Evolutionary conservation across 2,797 vertebrate genomes (phyloP), one percentile per base, ranked within the genome.

Genomic region (Cephalopachus bancanus): DNA sequence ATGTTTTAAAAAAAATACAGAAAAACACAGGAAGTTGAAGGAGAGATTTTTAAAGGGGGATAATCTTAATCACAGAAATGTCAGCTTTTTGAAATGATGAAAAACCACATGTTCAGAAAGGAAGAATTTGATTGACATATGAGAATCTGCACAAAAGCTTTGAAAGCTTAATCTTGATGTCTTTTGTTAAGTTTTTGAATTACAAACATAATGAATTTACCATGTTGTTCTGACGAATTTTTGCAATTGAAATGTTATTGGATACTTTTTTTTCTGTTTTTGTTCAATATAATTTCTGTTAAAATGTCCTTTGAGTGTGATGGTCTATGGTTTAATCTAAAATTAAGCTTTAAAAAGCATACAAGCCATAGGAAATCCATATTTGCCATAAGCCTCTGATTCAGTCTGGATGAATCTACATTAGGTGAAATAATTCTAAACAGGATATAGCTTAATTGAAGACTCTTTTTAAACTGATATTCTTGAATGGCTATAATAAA

Each of bases 171-270:
- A 89, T 92, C 78, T n/a, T 62, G 24, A 59, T 60, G 33, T 90
- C 95, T 96, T 96, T 95, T 92, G 81, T 96, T 53, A 87, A 84
- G 51, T 69, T 94, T 93, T 91, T 94, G 67, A 55, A 71, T 94
- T 74, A 86, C 55, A 91, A 93, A 91, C 93, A 92, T 91, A 94
- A 86, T 85, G 78, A 87, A 55, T 14, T 37, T 49, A 62, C n/a
- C 76, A 84, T 71, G 65, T 74, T 78, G 65, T 95, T 97, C 74
- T 79, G 65, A 92, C 72, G 49, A 71, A 53, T 28, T 86, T 94
- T 93, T 91, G 71, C 79, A 95, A 28, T 4, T 89, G 49, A 87
- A 86, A 10, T 72, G 10, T 62, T 93, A 37, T 78, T 92, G 83
- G 17, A 20, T 72, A 93, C 55, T 28, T 44, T 83, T 24, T 78